Conservation (phyloP, 2,797 vertebrate genomes). For the Echeneis naucrates region DNA sequence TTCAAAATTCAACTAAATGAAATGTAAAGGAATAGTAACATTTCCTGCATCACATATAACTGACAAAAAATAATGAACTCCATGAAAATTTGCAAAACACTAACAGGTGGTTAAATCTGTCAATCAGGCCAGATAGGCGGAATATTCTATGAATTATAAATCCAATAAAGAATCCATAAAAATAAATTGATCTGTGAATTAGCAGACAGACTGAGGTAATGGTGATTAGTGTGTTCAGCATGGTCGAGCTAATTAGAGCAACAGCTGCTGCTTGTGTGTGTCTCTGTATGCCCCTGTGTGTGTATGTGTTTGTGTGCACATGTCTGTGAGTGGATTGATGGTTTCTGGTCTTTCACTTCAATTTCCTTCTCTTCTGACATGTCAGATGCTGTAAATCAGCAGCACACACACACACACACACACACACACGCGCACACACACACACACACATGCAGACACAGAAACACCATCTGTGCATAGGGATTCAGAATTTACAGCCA, state of each 20-base stretch:
- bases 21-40: conserved; percentile 33
- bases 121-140: conserved; percentile 67
- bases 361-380: conserved; percentile 73
- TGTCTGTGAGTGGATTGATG: conserved; percentile 59
- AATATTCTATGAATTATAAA: conserved; percentile 73
- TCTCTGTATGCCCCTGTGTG: neutral
- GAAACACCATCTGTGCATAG: conserved; percentile 64
- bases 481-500: conserved; percentile 62
- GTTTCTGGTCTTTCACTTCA: conserved; percentile 71
- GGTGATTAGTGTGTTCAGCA: conserved; percentile 80
- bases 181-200: conserved; percentile 83
- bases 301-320: neutral
- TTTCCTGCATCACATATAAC: conserved; percentile 10
- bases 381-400: conserved; percentile 73
- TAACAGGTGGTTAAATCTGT: conserved; percentile 76
- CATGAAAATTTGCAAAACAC: conserved; percentile 53
- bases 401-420: conserved; percentile 40
- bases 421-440: conserved; percentile 28
- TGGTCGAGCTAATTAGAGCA: conserved; percentile 79
- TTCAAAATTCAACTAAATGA: conserved; percentile 14
- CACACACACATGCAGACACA: conserved; percentile 19
- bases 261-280: conserved; percentile 55
- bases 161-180: conserved; percentile 83
- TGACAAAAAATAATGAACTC: conserved; percentile 45
- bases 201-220: conserved; percentile 78